Conservation (phyloP, 2,888 invertebrate species). For the Choreutis nemorana region DNA sequence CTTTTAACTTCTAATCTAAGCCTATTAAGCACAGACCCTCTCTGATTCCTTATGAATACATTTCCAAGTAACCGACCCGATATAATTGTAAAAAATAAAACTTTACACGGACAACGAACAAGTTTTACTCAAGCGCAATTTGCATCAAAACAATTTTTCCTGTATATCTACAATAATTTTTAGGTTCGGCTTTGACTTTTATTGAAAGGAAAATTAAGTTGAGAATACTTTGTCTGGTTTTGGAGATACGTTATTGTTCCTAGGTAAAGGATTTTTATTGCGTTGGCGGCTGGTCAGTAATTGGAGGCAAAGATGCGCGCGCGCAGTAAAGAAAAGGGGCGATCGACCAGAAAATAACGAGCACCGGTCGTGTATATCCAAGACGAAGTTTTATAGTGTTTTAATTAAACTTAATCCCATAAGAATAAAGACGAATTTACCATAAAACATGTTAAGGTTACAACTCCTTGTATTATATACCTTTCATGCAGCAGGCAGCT, state of each 20-base stretch:
- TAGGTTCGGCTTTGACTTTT: constrained; percentile 8
- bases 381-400: too few species aligned
- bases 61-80: constrained; percentile 62
- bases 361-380: constrained; percentile 35
- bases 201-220: background rate
- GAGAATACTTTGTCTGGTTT: constrained; percentile 12
- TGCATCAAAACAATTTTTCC: too few species aligned
- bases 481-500: too few species aligned
- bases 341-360: constrained; percentile 67
- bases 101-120: constrained; percentile 56
- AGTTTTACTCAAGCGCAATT: constrained; percentile 64
- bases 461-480: too few species aligned
- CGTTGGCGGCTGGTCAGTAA: constrained; percentile 60
- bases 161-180: too few species aligned
- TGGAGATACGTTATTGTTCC: constrained; percentile 9
- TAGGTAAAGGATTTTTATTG: constrained; percentile 40
- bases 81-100: constrained; percentile 65
- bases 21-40: constrained; percentile 60
- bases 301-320: constrained; percentile 65
- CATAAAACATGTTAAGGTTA: too few species aligned
- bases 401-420: too few species aligned
- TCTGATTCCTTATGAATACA: constrained; percentile 58
- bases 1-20: constrained; percentile 64
- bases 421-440: too few species aligned
- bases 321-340: constrained; percentile 61